Evolutionary conservation across 2,797 vertebrate genomes (phyloP).

Genomic region (Hoplostethus atlanticus): DNA sequence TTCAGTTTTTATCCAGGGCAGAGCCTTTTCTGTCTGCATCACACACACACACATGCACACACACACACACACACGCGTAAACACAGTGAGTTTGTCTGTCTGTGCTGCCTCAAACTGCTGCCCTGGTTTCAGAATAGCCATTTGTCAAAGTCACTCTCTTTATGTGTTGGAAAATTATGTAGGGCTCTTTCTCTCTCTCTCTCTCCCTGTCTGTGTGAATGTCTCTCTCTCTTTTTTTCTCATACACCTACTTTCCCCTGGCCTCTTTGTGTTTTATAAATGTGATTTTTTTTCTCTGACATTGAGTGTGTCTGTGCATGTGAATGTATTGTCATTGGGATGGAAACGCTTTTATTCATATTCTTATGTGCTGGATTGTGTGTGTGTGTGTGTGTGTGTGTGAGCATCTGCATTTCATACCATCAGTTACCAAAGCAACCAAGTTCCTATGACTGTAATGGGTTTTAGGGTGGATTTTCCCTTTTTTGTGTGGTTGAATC

Average conservation of each 20-base stretch:
- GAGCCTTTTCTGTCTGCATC: slow-evolving; percentile 48
- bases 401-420: not conserved
- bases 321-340: not conserved
- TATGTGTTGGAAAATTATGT: slow-evolving; percentile 48
- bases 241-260: not conserved
- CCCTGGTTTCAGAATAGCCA: slow-evolving; percentile 63
- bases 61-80: slow-evolving; percentile 31
- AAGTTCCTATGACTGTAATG: not conserved
- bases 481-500: slow-evolving; percentile 39
- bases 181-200: slow-evolving; percentile 15
- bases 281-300: not conserved
- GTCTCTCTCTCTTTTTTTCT: slow-evolving; percentile 27
- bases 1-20: slow-evolving; percentile 75
- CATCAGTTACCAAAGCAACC: not conserved
- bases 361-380: too few relatives aligned
- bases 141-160: slow-evolving; percentile 75
- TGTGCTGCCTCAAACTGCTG: slow-evolving; percentile 61
- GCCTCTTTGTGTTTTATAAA: not conserved
- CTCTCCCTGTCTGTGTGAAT: slow-evolving; percentile 9
- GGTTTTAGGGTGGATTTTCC: slow-evolving; percentile 18
- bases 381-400: not conserved
- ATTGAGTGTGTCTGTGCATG: not conserved
- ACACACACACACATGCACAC: slow-evolving; percentile 19
- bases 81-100: slow-evolving; percentile 55
- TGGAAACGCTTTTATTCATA: too few relatives aligned